Percentiles rank a stretch among this genome's conserved stretches.
phyloP scores from a whole-genome alignment of 2,113 vertebrate genomes.

The Syngnathus typhle region DNA sequence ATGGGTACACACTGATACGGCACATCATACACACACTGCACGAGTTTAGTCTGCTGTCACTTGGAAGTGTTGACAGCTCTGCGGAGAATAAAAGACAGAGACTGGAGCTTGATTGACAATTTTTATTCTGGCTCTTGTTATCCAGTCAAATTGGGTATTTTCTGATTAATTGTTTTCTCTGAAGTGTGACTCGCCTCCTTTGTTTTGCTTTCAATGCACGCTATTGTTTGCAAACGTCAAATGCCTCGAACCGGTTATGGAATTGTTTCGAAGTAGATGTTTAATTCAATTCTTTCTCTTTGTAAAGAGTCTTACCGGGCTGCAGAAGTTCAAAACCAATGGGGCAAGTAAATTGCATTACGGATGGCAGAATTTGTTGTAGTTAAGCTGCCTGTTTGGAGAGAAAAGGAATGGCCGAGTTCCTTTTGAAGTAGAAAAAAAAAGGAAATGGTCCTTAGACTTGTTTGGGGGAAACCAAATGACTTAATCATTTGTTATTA shows the following conservation, averaged over 20 bases:
- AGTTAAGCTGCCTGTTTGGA: not conserved
- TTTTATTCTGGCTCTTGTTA: constrained; percentile 33
- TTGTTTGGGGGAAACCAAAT: not conserved
- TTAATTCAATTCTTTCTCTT: constrained; percentile 7
- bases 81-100: constrained; percentile 23
- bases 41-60: constrained; percentile 32
- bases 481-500: not conserved
- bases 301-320: not conserved
- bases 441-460: not conserved
- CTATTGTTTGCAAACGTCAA: constrained; percentile 15
- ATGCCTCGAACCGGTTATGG: constrained; percentile 28
- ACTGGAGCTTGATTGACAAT: constrained; percentile 48
- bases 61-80: constrained; percentile 45
- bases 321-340: constrained; percentile 2
- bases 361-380: not conserved
- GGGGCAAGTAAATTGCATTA: constrained; percentile 1
- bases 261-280: constrained; percentile 29
- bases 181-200: constrained; percentile 33
- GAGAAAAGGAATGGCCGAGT: not conserved
- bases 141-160: constrained; percentile 30
- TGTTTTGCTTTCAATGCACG: constrained; percentile 19
- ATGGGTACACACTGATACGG: constrained; percentile 3
- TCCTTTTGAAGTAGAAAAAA: not conserved
- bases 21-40: constrained; percentile 18
- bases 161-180: constrained; percentile 29